A percentile compares a stretch with the other conserved stretches of the same genome.
Conservation (phyloP, 2,888 invertebrate species). For the Brenthis ino region DNA sequence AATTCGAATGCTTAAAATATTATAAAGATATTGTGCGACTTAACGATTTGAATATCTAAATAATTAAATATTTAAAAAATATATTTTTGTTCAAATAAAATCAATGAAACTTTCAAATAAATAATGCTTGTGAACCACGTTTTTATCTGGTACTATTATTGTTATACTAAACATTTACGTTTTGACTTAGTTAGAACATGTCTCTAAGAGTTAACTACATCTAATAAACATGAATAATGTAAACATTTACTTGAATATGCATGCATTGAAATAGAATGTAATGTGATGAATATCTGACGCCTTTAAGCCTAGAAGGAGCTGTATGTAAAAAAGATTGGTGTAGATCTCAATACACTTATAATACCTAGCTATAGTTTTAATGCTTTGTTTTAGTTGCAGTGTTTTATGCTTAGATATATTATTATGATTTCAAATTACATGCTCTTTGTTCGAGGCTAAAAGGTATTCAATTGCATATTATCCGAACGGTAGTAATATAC, state of each 20-base stretch:
- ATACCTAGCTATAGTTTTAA: too few relatives aligned
- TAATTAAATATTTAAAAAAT: neutral
- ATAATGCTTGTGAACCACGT: conserved; percentile 18
- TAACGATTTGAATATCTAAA: neutral
- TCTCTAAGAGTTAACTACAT: conserved; percentile 37
- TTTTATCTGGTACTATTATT: conserved; percentile 16
- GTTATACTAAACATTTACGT: conserved; percentile 33
- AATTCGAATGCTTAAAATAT: too few relatives aligned
- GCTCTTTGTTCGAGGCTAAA: too few relatives aligned
- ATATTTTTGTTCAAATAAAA: too few relatives aligned
- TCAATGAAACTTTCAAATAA: neutral
- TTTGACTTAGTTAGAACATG: conserved; percentile 30
- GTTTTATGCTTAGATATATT: too few relatives aligned
- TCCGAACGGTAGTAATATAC: too few relatives aligned
- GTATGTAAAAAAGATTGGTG: neutral
- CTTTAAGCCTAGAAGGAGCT: neutral
- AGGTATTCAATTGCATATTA: too few relatives aligned
- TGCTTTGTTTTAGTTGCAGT: too few relatives aligned
- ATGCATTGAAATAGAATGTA: neutral
- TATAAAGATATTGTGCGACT: too few relatives aligned
- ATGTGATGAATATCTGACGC: neutral
- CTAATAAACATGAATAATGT: conserved; percentile 27
- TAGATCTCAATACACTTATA: too few relatives aligned
- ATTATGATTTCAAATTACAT: too few relatives aligned
- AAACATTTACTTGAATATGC: conserved; percentile 23